Evolutionary conservation across 2,113 vertebrate species (phyloP).

Genomic region (Orcinus orca): DNA sequence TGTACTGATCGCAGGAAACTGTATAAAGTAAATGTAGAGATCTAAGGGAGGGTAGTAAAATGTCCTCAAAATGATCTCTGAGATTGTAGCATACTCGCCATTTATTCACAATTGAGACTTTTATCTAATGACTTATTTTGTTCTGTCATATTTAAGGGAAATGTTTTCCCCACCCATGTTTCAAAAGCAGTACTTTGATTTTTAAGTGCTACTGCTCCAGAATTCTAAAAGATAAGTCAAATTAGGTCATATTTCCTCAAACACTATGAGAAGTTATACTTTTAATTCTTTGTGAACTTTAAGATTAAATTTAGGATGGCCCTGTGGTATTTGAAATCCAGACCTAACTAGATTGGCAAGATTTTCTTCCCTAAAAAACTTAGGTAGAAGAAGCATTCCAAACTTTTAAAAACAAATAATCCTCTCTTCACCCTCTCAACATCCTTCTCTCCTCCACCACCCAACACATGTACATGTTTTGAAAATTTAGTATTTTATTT

Average conservation of each 20-base stretch:
- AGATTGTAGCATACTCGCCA: background rate
- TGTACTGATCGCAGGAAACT: conserved; percentile 24
- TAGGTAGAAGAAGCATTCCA: background rate
- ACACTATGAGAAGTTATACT: conserved; percentile 40
- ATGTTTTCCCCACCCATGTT: conserved; percentile 56
- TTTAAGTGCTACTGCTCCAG: conserved; percentile 12
- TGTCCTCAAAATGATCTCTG: background rate
- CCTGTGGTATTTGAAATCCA: conserved; percentile 38
- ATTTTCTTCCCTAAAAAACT: conserved; percentile 37
- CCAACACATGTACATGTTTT: background rate
- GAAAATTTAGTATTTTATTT: conserved; percentile 38
- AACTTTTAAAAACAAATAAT: conserved; percentile 23
- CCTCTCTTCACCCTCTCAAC: background rate
- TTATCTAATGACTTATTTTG: conserved; percentile 34
- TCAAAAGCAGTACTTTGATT: conserved; percentile 50
- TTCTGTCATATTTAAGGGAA: background rate
- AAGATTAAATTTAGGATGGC: conserved; percentile 27
- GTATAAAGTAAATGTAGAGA: background rate
- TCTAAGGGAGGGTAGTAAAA: conserved; percentile 5
- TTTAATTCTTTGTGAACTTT: conserved; percentile 20
- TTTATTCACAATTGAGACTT: conserved; percentile 62
- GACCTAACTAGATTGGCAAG: conserved; percentile 1
- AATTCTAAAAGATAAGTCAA: conserved; percentile 32
- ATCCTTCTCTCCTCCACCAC: background rate
- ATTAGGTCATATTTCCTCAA: conserved; percentile 47